These are phyloP conservation scores for Aspiorhynchus laticeps DNA, from an alignment of 2,113 vertebrate genomes.

Conservation along the genomic window DNA sequence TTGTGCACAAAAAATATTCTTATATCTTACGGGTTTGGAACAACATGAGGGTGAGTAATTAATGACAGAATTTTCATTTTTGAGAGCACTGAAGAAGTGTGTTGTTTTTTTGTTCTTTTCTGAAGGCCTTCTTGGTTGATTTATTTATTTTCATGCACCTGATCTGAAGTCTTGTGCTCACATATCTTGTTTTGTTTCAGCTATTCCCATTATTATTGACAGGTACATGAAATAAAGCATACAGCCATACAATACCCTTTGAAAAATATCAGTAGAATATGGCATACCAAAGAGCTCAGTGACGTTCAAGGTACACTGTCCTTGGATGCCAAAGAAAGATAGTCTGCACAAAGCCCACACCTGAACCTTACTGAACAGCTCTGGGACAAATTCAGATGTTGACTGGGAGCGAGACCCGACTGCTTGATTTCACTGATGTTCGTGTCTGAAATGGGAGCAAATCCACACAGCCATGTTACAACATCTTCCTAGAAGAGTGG, in stretches of 20 bases:
- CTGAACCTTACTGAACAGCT: background rate
- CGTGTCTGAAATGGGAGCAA: background rate
- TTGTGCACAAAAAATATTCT: no score
- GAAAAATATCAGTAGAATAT: background rate
- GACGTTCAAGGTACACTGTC: background rate
- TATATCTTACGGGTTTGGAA: no score
- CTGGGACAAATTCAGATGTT: background rate
- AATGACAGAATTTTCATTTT: no score
- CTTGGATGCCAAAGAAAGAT: background rate
- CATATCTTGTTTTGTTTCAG: background rate
- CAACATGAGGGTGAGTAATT: no score
- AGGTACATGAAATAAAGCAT: background rate
- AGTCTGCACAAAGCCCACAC: background rate
- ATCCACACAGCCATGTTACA: background rate
- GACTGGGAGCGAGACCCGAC: background rate
- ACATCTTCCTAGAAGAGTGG: background rate
- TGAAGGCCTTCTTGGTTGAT: background rate
- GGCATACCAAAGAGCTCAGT: background rate
- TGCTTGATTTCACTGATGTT: background rate
- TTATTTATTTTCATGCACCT: background rate
- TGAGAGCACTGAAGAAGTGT: background rate
- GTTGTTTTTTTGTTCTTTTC: background rate
- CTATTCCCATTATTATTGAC: background rate
- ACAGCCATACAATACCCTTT: background rate
- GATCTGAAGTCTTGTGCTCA: background rate